These are phyloP conservation scores for Rhynchophorus ferrugineus DNA, from an alignment of 1,140 invertebrate genomes.

Conservation along the genomic window DNA sequence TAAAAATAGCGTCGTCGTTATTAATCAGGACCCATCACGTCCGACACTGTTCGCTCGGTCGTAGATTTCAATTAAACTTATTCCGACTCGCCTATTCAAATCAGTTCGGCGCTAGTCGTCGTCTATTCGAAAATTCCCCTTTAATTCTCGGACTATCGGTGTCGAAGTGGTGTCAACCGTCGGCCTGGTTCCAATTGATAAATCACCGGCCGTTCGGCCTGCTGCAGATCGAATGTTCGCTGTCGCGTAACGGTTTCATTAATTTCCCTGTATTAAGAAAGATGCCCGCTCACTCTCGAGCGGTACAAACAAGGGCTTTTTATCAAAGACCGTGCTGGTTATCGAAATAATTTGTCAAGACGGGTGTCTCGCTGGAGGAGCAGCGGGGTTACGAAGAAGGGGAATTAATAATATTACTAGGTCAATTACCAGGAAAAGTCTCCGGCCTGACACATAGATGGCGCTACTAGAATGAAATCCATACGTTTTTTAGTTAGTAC, in stretches of 20 bases:
- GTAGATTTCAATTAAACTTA: background rate
- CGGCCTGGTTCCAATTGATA: background rate
- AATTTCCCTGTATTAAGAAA: background rate
- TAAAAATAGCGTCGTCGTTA: background rate
- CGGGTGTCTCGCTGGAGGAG: too few species aligned
- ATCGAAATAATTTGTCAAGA: too few species aligned
- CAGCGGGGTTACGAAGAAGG: too few species aligned
- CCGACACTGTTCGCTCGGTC: background rate
- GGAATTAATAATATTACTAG: too few species aligned
- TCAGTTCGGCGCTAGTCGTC: background rate
- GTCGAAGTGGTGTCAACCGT: background rate
- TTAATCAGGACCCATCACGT: background rate
- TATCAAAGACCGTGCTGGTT: too few species aligned
- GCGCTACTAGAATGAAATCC: too few species aligned
- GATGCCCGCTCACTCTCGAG: too few species aligned
- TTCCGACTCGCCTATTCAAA: background rate
- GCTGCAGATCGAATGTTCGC: background rate
- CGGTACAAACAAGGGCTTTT: too few species aligned
- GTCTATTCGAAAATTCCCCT: background rate
- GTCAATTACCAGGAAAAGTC: too few species aligned
- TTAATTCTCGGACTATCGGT: background rate
- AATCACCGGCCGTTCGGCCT: background rate
- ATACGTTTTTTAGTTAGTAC: too few species aligned
- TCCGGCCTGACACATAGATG: too few species aligned
- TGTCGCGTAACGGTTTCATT: background rate